Evolutionary conservation across 2,113 vertebrate genomes (phyloP).

Genomic region (Anolis carolinensis): DNA sequence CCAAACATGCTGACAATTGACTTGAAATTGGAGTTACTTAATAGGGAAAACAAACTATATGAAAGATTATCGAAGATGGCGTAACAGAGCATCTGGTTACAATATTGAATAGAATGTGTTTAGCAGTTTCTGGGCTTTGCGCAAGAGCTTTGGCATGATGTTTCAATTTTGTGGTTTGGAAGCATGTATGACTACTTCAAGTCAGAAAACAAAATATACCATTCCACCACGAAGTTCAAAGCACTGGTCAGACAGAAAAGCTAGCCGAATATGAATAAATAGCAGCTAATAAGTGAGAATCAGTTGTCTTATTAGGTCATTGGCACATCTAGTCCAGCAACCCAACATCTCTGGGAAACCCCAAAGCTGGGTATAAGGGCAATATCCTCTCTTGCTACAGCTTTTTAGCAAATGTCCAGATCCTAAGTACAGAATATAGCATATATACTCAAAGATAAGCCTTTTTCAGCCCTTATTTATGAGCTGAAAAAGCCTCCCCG

Average conservation of each 20-base stretch:
- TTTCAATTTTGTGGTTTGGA: neutral
- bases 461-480: too few relatives aligned
- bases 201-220: neutral
- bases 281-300: neutral
- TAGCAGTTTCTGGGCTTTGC: neutral
- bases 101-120: neutral
- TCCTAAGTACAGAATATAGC: neutral
- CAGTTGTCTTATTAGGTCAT: too few relatives aligned
- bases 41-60: neutral
- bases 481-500: too few relatives aligned
- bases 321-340: neutral
- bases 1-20: neutral
- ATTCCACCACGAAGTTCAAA: neutral
- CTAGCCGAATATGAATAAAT: neutral
- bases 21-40: neutral
- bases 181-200: fast-evolving
- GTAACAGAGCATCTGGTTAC: fast-evolving
- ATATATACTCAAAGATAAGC: too few relatives aligned
- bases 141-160: neutral
- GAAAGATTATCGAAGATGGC: neutral
- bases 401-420: neutral
- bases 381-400: neutral
- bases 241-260: neutral
- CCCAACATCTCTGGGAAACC: neutral
- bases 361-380: neutral